Conservation (phyloP, 1,140 invertebrate genomes). For the Ips typographus region DNA sequence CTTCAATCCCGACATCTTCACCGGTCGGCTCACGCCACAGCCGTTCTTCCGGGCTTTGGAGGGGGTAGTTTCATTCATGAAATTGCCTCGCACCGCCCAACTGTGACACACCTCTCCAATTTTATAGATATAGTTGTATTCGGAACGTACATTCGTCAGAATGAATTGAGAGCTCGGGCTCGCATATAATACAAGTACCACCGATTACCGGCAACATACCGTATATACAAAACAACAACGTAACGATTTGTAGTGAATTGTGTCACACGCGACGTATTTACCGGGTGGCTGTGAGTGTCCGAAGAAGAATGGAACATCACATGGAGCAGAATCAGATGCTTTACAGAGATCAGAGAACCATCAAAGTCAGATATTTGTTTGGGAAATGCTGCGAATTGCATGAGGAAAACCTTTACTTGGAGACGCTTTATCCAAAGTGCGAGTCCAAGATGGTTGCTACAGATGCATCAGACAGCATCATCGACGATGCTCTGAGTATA, state of each 20-base stretch:
- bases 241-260: too few relatives aligned
- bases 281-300: background rate
- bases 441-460: background rate
- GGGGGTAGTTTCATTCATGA: constrained; percentile 32
- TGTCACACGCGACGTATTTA: background rate
- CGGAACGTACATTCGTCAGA: constrained; percentile 29
- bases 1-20: constrained; percentile 25
- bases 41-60: constrained; percentile 21
- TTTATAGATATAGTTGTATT: constrained; percentile 34
- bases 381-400: background rate
- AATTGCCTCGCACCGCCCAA: constrained; percentile 23
- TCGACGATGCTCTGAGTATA: background rate
- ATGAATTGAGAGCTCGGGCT: constrained; percentile 18
- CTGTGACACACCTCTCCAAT: constrained; percentile 32
- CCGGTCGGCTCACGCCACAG: constrained; percentile 15
- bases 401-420: background rate
- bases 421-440: too few relatives aligned
- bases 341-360: constrained; percentile 25
- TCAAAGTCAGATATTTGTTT: constrained; percentile 8
- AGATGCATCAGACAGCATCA: too few relatives aligned
- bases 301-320: background rate
- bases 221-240: background rate
- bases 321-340: constrained; percentile 23
- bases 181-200: constrained; percentile 6
- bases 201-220: background rate